These are phyloP conservation scores for Caenorhabditis becei DNA, from an alignment of 2,888 invertebrate species.

Conservation along the genomic window DNA sequence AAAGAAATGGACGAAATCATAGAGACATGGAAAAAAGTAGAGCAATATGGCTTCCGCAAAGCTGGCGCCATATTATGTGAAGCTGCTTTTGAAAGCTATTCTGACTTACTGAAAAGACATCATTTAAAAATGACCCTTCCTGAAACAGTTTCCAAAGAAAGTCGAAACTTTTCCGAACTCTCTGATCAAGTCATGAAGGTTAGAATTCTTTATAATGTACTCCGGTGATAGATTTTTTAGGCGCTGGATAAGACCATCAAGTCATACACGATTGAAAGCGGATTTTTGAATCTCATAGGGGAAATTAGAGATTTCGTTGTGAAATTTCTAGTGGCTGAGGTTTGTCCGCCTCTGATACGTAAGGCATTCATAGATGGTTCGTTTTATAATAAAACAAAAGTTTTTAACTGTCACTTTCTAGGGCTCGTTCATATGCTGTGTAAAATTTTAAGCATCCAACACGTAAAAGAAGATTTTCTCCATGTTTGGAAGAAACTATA, in stretches of 20 bases:
- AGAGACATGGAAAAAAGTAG: conserved; percentile 69
- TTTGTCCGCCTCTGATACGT: conserved; percentile 78
- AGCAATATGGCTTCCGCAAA: conserved; percentile 69
- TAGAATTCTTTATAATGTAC: background rate
- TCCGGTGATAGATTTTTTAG: conserved; percentile 34
- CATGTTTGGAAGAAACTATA: conserved; percentile 79
- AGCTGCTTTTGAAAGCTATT: conserved; percentile 70
- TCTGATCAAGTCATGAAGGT: conserved; percentile 71
- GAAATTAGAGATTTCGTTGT: conserved; percentile 73
- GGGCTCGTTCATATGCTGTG: conserved; percentile 74
- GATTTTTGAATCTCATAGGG: conserved; percentile 71
- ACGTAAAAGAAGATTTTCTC: conserved; percentile 66
- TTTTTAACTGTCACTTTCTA: conserved; percentile 32
- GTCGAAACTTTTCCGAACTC: conserved; percentile 65
- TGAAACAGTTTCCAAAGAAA: conserved; percentile 54
- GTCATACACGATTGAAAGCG: conserved; percentile 67
- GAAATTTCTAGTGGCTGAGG: conserved; percentile 75
- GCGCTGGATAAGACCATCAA: conserved; percentile 76
- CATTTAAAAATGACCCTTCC: conserved; percentile 68
- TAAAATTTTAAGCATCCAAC: conserved; percentile 46
- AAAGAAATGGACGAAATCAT: conserved; percentile 64
- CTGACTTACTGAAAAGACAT: conserved; percentile 66
- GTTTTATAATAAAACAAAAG: background rate
- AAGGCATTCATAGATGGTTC: conserved; percentile 77
- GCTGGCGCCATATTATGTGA: conserved; percentile 72